These are phyloP conservation scores for Silurus meridionalis DNA, from an alignment of 2,113 vertebrate genomes.

Conservation along the genomic window DNA sequence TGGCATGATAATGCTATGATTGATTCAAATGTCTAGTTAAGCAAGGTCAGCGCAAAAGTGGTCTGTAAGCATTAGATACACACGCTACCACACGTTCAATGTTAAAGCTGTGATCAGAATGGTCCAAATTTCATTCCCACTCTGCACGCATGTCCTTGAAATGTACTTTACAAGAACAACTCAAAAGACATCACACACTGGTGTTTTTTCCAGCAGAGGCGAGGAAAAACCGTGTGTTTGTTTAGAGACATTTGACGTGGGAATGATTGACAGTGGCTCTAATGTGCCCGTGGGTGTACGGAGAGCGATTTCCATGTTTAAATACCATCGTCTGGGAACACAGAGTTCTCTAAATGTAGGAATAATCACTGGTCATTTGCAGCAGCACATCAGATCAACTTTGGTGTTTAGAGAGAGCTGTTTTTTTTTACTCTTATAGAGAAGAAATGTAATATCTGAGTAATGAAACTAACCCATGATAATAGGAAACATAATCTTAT, in stretches of 20 bases:
- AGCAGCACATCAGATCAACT: conserved; percentile 58
- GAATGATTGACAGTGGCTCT: conserved; percentile 64
- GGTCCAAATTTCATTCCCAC: not conserved
- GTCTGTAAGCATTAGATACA: not conserved
- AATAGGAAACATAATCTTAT: not conserved
- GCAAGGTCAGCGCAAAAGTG: not conserved
- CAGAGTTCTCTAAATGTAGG: conserved; percentile 67
- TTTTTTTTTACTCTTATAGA: conserved; percentile 41
- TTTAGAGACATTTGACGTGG: conserved; percentile 44
- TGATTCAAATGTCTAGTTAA: not conserved
- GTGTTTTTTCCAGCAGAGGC: not conserved
- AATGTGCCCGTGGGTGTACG: conserved; percentile 68
- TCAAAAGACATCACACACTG: conserved; percentile 6
- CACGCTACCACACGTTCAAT: not conserved
- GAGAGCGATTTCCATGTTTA: conserved; percentile 38
- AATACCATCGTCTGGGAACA: conserved; percentile 58
- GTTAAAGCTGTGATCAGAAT: not conserved
- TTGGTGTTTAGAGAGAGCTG: conserved; percentile 63
- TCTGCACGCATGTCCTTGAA: not conserved
- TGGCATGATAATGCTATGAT: not conserved
- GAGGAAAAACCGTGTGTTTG: not conserved
- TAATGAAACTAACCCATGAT: not conserved
- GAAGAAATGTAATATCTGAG: conserved; percentile 32
- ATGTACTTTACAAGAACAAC: not conserved
- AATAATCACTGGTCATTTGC: conserved; percentile 61